These are phyloP conservation scores for Tipula unca DNA, from an alignment of 2,888 invertebrate genomes.

Conservation along the genomic window DNA sequence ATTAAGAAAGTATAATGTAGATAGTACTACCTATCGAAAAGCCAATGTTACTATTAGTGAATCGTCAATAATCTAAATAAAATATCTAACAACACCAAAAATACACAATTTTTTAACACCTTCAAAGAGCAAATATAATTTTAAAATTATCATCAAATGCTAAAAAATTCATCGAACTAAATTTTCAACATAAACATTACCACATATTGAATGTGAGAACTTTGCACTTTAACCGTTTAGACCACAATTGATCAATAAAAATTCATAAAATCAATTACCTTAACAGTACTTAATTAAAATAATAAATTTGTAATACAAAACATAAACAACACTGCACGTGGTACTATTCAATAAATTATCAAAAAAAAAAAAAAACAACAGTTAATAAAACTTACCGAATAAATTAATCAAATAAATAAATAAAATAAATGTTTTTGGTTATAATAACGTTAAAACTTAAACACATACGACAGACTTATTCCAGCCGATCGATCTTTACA, in stretches of 20 bases:
- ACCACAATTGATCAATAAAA: neutral
- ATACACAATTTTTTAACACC: neutral
- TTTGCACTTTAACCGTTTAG: neutral
- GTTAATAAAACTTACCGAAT: neutral
- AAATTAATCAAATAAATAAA: neutral
- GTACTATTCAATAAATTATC: neutral
- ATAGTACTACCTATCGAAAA: no score
- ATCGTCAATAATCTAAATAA: no score
- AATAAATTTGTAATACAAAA: neutral
- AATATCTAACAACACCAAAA: no score
- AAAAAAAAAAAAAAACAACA: neutral
- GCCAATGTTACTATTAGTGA: no score
- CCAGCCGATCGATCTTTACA: neutral
- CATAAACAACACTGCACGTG: neutral
- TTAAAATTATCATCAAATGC: no score
- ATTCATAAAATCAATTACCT: neutral
- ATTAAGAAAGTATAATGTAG: no score
- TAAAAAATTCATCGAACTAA: no score
- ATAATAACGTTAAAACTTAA: neutral
- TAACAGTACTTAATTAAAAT: neutral
- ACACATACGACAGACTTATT: neutral
- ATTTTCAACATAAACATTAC: no score
- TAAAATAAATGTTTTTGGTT: neutral
- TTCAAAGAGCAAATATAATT: neutral
- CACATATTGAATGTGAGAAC: neutral